A percentile compares a stretch with the other conserved stretches of the same genome.
Evolutionary conservation across 2,113 vertebrate genomes (phyloP).

Genomic region (human): DNA sequence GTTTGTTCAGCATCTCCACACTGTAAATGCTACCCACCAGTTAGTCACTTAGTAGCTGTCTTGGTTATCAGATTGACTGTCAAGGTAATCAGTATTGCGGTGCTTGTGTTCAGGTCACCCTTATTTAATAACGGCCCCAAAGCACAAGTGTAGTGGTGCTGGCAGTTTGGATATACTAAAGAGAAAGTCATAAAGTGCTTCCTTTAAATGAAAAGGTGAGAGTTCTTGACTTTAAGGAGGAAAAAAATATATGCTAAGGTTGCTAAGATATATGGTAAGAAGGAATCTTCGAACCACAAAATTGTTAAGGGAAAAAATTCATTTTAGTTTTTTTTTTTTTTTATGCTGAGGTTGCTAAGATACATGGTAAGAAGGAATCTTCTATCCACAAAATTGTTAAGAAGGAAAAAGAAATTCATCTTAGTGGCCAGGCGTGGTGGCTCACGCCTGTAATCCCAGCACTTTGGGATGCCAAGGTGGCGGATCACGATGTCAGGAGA

Average conservation of each 20-base stretch:
- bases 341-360: neutral
- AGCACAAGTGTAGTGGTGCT: neutral
- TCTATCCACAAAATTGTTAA: neutral
- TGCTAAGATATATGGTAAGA: neutral
- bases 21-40: neutral
- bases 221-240: neutral
- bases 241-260: neutral
- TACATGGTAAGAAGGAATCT: neutral
- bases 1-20: neutral
- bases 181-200: neutral
- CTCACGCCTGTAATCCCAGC: too few species aligned
- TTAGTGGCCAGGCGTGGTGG: too few species aligned
- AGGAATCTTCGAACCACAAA: neutral
- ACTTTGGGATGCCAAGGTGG: too few species aligned
- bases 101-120: neutral
- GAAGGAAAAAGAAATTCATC: too few species aligned
- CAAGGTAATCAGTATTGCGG: neutral
- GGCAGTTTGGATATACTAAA: neutral
- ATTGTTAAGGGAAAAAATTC: neutral
- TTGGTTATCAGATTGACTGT: neutral
- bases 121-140: neutral
- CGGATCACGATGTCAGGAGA: too few species aligned
- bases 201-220: neutral
- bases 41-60: neutral
- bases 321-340: too few species aligned